Evolutionary conservation across 2,888 invertebrate genomes (phyloP).

Genomic region (Cryptophagus acutangulus): DNA sequence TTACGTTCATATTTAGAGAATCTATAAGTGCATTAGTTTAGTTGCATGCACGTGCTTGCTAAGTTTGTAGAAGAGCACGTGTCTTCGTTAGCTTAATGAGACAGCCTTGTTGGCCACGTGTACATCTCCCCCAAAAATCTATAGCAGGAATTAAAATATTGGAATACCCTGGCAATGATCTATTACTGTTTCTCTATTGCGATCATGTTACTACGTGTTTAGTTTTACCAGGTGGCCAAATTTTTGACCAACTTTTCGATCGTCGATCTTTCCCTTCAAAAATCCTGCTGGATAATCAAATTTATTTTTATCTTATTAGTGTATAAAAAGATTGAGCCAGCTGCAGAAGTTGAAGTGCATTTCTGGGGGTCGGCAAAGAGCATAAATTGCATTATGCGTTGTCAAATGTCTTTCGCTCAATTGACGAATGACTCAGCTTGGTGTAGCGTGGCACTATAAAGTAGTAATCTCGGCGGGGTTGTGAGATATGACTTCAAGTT

Average conservation of each 20-base stretch:
- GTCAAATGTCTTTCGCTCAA: slow-evolving; percentile 16
- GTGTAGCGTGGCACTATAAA: slow-evolving; percentile 4
- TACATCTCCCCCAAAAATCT: slow-evolving; percentile 29
- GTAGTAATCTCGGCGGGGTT: slow-evolving; percentile 9
- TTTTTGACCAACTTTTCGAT: neutral
- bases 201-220: too few species aligned
- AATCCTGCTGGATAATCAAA: too few species aligned
- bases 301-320: too few species aligned
- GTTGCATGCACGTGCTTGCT: slow-evolving; percentile 31
- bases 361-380: neutral
- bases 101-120: slow-evolving; percentile 40
- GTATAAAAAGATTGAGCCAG: slow-evolving; percentile 1
- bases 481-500: slow-evolving; percentile 37
- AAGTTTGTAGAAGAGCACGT: slow-evolving; percentile 36
- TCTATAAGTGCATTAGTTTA: slow-evolving; percentile 22
- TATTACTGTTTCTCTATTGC: too few species aligned
- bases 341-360: slow-evolving; percentile 3
- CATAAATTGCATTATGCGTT: slow-evolving; percentile 4
- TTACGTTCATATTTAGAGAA: slow-evolving; percentile 3
- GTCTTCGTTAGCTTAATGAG: slow-evolving; percentile 45
- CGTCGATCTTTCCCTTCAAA: too few species aligned
- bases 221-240: too few species aligned
- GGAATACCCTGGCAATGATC: too few species aligned
- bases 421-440: slow-evolving; percentile 10
- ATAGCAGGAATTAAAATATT: slow-evolving; percentile 1